These are phyloP conservation scores for Petaurus breviceps DNA, from an alignment of 2,113 vertebrate genomes.

Conservation along the genomic window DNA sequence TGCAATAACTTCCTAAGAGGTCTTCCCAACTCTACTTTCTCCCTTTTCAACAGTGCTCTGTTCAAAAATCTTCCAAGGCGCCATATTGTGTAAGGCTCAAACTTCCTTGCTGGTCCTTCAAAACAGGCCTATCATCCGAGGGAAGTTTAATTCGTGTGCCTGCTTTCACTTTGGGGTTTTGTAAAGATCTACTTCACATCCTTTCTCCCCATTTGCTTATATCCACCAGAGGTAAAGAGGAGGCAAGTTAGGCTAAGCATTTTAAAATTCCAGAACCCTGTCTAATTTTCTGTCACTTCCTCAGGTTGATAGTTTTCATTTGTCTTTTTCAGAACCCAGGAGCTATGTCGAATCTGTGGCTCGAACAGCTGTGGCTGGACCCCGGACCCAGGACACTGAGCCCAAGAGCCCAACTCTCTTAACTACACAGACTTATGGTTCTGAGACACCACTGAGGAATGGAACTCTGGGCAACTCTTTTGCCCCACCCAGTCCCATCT, in stretches of 20 bases:
- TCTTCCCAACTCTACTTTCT: neutral
- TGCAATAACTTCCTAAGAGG: neutral
- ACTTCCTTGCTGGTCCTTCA: neutral
- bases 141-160: neutral
- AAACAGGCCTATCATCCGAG: neutral
- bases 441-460: constrained; percentile 82
- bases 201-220: neutral
- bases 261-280: neutral
- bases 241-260: neutral
- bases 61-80: neutral
- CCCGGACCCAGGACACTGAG: constrained; percentile 72
- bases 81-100: neutral
- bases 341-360: constrained; percentile 97
- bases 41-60: neutral
- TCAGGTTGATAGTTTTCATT: neutral
- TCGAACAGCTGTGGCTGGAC: constrained; percentile 86
- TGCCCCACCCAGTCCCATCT: constrained; percentile 87
- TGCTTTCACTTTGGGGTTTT: neutral
- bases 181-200: neutral
- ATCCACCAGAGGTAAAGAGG: neutral
- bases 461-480: constrained; percentile 83
- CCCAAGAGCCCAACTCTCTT: constrained; percentile 76
- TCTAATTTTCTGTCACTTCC: neutral
- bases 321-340: constrained; percentile 87
- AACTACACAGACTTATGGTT: constrained; percentile 69